Evolutionary conservation across 2,888 invertebrate species (phyloP).

Genomic region (Eurytoma adleriae): DNA sequence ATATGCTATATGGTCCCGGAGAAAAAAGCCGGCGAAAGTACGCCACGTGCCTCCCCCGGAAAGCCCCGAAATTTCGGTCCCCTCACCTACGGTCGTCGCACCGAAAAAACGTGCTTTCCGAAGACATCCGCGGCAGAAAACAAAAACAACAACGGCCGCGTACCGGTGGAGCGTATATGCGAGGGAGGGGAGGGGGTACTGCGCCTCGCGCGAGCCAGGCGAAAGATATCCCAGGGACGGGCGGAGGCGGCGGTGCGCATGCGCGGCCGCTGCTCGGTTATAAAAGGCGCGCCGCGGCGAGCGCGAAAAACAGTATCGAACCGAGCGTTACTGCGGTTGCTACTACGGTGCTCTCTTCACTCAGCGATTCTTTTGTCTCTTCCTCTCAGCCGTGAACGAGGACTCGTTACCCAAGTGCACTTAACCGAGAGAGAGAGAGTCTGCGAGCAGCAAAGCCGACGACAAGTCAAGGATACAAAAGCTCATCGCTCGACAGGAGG

Average conservation of each 20-base stretch:
- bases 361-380: not conserved
- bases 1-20: not conserved
- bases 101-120: not conserved
- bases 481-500: not conserved
- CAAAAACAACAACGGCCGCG: not conserved
- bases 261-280: constrained; percentile 59
- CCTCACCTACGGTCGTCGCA: not conserved
- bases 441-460: not conserved
- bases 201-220: constrained; percentile 10
- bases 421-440: not conserved
- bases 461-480: not conserved
- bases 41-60: not conserved
- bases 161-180: constrained; percentile 39
- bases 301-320: constrained; percentile 53
- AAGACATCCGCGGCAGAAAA: not conserved
- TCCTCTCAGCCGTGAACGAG: no score
- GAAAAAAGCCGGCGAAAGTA: constrained; percentile 15
- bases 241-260: constrained; percentile 54
- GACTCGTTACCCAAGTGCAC: not conserved
- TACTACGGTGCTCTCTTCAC: not conserved
- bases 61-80: not conserved
- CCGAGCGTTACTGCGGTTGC: not conserved
- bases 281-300: constrained; percentile 61
- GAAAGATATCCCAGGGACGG: not conserved
- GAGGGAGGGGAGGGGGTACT: not conserved